phyloP scores from a whole-genome alignment of 2,113 vertebrate species.

The Paradisaea rubra region DNA sequence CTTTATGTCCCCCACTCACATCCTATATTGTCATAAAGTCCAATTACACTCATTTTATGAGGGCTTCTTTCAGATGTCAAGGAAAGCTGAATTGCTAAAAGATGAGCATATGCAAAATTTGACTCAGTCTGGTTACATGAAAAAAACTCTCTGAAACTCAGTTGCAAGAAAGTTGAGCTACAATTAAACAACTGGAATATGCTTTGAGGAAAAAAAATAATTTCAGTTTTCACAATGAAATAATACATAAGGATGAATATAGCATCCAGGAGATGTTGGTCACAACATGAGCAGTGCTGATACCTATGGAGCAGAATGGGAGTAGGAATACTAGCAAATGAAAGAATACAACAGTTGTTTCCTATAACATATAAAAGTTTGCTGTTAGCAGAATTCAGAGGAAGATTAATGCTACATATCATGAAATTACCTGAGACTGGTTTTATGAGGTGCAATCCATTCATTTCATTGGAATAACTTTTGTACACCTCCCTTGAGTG shows the following conservation, averaged over 20 bases:
- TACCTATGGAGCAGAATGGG: background rate
- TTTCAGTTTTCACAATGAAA: background rate
- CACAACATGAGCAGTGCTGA: background rate
- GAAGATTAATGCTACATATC: background rate
- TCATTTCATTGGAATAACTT: background rate
- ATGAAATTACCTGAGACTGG: background rate
- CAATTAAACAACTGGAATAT: background rate
- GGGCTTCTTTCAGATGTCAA: background rate
- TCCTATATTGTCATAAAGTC: no score
- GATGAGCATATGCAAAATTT: background rate
- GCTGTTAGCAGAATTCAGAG: background rate
- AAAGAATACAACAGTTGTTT: background rate
- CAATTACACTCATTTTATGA: background rate
- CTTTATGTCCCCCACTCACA: background rate
- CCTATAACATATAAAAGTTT: background rate
- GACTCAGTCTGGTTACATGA: background rate
- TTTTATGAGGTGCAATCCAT: background rate
- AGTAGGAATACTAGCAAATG: background rate
- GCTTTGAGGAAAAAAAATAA: background rate
- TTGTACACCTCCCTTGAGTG: background rate
- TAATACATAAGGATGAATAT: background rate
- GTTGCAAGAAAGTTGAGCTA: background rate
- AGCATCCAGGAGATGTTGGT: background rate
- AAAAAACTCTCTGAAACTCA: background rate
- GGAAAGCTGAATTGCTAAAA: background rate